Base-by-base conservation (phyloP, 2,797 vertebrate species). In the Petrocephalus schoutedeni region DNA sequence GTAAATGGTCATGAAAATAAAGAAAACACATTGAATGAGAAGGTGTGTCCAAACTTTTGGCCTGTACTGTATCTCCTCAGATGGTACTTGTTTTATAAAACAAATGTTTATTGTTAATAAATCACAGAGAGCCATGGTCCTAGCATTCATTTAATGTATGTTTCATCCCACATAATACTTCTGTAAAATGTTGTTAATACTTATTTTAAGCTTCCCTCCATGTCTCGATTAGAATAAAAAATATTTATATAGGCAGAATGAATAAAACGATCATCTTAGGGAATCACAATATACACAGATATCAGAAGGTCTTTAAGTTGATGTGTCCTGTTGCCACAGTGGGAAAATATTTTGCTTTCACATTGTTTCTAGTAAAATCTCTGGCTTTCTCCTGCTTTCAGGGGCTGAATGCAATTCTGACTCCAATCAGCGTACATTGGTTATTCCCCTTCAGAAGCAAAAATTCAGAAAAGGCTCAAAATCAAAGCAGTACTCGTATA, bases 81-180 rank as follows among this genome's bases (percentile, higher is more conserved):
- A 84, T 2, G 10, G 23, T 58, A 64, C 36, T 41, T 64, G 57
- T 49, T 45, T 53, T 61, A 61, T 83, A 51, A 87, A 59, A 83
- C 21, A 21, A 82, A 49, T 54, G 32, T 80, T 61, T 61, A 49
- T 61, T 84, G 45, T 49, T 59, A 59, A 87, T 36, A 77, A 57
- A 82, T 59, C 32, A 59, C 36, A 49, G n/a, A 83, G 74, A 88
- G 53, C 16, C 56, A 87, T 64, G 58, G 49, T 21, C 10, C 19
- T 83, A 21, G 41, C 21, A 82, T 83, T 83, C 41, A 32, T 83
- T 83, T n/a, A 83, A 21, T 51, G 28, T 71, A 3, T 53, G 41
- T 84, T 88, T 88, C 51, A 83, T 83, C 77, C 77, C 77, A 45
- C 21, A 59, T 74, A 88, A 88, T 83, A 84, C 87, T 77, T 84